Percentiles rank a stretch among this genome's conserved stretches.
phyloP scores from a whole-genome alignment of 2,113 vertebrate genomes.

The Rallus limicola region DNA sequence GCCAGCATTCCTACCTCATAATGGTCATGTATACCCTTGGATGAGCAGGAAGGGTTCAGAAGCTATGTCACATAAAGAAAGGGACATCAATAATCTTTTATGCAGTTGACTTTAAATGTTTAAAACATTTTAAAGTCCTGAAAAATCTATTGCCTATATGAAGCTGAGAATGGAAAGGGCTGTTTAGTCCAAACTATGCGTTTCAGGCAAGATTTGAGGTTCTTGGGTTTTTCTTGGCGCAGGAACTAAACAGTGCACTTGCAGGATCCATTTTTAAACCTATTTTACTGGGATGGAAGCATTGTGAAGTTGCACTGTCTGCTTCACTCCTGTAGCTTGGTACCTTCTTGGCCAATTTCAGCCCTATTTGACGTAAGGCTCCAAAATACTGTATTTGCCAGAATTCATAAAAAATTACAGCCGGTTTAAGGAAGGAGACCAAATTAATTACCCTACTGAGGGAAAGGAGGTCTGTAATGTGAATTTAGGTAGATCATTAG shows the following conservation, averaged over 20 bases:
- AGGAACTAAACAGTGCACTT: not conserved
- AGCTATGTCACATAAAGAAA: not conserved
- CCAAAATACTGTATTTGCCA: not conserved
- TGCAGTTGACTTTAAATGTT: not conserved
- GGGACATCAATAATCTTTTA: not conserved
- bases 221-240: not conserved
- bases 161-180: not conserved
- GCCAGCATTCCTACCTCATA: not conserved
- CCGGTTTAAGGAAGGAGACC: not conserved
- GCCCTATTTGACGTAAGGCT: not conserved
- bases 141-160: not conserved
- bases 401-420: not conserved
- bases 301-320: not conserved
- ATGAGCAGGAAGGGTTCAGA: not conserved
- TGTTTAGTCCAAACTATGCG: not conserved
- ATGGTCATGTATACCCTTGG: accelerated
- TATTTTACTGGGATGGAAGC: not conserved
- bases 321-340: not conserved
- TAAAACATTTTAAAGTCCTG: not conserved
- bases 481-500: not conserved
- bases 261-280: not conserved
- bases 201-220: not conserved
- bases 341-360: not conserved
- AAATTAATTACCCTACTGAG: not conserved
- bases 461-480: not conserved